A percentile compares a stretch with the other conserved stretches of the same genome.
These are phyloP conservation scores for Phorcus lineatus DNA, from an alignment of 2,888 invertebrate genomes.

Conservation along the genomic window DNA sequence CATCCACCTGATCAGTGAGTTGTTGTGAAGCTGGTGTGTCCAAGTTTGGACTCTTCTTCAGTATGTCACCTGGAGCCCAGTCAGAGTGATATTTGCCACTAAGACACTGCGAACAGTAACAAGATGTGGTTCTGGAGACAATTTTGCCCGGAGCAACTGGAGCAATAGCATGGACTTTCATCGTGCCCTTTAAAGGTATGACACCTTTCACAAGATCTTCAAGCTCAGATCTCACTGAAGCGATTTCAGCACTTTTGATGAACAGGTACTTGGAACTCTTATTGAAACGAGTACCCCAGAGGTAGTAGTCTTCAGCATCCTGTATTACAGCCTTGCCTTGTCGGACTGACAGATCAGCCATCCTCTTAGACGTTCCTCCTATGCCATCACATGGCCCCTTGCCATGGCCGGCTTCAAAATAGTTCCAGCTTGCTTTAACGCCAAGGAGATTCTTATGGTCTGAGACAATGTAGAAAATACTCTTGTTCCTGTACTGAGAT, in stretches of 20 bases:
- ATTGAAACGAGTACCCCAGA: constrained; percentile 17
- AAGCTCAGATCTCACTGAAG: neutral
- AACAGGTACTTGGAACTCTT: constrained; percentile 20
- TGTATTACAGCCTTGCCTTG: constrained; percentile 32
- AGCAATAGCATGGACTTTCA: constrained; percentile 27
- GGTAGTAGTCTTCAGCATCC: constrained; percentile 30
- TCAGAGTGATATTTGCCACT: neutral
- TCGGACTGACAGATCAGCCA: constrained; percentile 32
- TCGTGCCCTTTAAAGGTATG: constrained; percentile 26
- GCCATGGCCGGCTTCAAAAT: constrained; percentile 38
- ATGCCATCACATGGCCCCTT: constrained; percentile 41
- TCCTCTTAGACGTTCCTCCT: constrained; percentile 32
- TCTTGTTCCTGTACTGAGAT: constrained; percentile 43
- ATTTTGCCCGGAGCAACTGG: neutral
- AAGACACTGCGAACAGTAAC: constrained; percentile 34
- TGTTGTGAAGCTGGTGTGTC: too few relatives aligned
- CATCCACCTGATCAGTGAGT: too few relatives aligned
- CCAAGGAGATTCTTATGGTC: constrained; percentile 32
- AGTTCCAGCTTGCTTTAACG: constrained; percentile 36
- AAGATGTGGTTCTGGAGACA: constrained; percentile 28
- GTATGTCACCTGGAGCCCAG: too few relatives aligned
- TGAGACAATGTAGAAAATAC: constrained; percentile 32
- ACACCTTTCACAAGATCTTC: constrained; percentile 2
- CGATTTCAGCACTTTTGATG: constrained; percentile 10
- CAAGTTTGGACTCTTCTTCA: too few relatives aligned